A percentile compares a stretch with the other conserved stretches of the same genome.
Evolutionary conservation across 2,113 vertebrate species (phyloP).

Genomic region (Rhynchomys soricoides): DNA sequence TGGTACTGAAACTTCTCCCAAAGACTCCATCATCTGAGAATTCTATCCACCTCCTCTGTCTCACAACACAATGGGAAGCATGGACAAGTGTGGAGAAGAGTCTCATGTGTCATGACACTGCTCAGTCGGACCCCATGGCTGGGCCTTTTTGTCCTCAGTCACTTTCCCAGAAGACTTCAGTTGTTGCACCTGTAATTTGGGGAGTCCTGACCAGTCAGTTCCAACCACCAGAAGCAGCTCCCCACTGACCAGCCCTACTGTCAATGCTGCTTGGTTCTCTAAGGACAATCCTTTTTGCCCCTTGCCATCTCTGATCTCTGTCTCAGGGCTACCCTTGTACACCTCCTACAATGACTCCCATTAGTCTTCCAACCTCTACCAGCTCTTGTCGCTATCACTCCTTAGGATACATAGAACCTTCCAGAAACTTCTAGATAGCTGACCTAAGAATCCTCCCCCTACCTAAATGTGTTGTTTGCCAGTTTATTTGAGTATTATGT

Average conservation of each 20-base stretch:
- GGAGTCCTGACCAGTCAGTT: background rate
- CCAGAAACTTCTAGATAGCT: conserved; percentile 28
- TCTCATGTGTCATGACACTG: too few relatives aligned
- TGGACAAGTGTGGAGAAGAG: background rate
- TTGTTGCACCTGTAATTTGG: background rate
- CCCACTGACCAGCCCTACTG: background rate
- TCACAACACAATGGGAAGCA: background rate
- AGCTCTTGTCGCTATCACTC: background rate
- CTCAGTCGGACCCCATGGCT: background rate
- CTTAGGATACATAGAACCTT: background rate
- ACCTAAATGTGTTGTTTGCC: background rate
- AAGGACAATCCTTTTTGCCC: background rate
- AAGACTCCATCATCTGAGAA: background rate
- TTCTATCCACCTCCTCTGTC: background rate
- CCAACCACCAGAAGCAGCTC: background rate
- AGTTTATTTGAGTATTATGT: conserved; percentile 28
- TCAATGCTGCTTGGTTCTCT: background rate
- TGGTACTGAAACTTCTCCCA: background rate
- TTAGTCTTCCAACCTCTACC: background rate
- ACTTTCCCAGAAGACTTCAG: background rate
- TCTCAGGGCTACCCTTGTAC: background rate
- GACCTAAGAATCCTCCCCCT: background rate
- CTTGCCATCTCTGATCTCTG: background rate
- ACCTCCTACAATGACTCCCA: background rate
- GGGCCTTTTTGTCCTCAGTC: background rate